Evolutionary conservation across 1,140 invertebrate species (phyloP).

Genomic region (Maconellicoccus hirsutus): DNA sequence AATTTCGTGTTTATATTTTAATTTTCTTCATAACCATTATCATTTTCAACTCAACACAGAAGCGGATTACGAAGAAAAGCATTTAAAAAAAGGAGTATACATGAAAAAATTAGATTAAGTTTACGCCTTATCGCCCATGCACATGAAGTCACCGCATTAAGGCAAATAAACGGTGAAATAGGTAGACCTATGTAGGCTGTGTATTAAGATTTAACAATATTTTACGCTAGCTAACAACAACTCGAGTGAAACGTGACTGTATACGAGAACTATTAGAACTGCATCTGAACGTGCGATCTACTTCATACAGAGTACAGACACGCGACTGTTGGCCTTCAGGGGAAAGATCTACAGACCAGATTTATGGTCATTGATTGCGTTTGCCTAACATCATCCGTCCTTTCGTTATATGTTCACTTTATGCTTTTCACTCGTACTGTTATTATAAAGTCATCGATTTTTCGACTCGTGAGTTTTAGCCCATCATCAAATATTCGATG

Average conservation of each 20-base stretch:
- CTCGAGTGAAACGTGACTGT: background rate
- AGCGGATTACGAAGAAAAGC: too few relatives aligned
- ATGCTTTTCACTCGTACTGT: too few relatives aligned
- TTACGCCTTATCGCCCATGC: too few relatives aligned
- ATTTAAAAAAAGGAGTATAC: too few relatives aligned
- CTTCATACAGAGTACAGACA: background rate
- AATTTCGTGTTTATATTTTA: too few relatives aligned
- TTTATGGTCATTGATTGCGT: background rate
- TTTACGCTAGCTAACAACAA: background rate
- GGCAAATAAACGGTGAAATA: too few relatives aligned
- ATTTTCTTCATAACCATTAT: too few relatives aligned
- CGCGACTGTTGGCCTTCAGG: background rate
- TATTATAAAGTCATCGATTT: background rate
- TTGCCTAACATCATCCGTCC: background rate
- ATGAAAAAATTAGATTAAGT: too few relatives aligned
- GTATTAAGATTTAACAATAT: too few relatives aligned
- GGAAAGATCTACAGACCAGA: background rate
- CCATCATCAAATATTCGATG: background rate
- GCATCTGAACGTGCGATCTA: background rate
- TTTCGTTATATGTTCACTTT: background rate
- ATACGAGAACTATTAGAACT: background rate
- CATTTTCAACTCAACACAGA: too few relatives aligned
- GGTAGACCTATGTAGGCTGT: too few relatives aligned
- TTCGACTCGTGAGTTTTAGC: background rate
- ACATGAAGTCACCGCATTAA: too few relatives aligned